These are phyloP conservation scores for Lepidurus packardi DNA, from an alignment of 1,140 invertebrate species.

Conservation along the genomic window DNA sequence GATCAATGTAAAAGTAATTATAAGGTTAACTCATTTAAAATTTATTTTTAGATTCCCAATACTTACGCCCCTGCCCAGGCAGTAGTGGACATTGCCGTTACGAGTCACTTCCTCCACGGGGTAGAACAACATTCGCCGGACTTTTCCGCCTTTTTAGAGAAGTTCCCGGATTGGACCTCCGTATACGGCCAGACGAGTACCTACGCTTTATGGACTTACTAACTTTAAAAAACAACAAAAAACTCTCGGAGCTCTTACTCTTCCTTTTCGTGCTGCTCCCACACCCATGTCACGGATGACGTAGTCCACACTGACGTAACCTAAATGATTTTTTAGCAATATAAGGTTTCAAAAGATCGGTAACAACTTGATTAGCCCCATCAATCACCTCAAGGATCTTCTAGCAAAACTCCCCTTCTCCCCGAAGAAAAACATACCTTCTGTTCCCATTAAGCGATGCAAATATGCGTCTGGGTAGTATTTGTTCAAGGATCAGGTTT, in stretches of 20 bases:
- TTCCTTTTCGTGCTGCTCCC: neutral
- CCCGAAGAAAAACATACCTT: too few species aligned
- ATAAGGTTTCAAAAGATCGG: neutral
- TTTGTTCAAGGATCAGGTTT: conserved; percentile 16
- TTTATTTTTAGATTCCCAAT: neutral
- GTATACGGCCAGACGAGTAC: conserved; percentile 55
- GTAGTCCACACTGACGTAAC: neutral
- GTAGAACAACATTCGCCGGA: conserved; percentile 51
- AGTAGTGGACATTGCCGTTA: conserved; percentile 53
- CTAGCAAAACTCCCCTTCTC: too few species aligned
- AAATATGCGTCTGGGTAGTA: neutral
- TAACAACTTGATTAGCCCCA: neutral
- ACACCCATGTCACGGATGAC: neutral
- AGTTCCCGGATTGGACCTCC: conserved; percentile 57
- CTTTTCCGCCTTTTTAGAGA: conserved; percentile 50
- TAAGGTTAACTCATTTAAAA: neutral
- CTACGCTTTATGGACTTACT: conserved; percentile 55
- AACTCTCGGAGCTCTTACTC: neutral
- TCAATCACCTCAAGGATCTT: neutral
- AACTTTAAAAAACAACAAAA: conserved; percentile 26
- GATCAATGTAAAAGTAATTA: too few species aligned
- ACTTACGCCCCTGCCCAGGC: conserved; percentile 23
- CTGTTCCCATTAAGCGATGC: neutral
- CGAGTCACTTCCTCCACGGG: conserved; percentile 59
- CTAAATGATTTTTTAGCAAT: neutral